Conservation (phyloP, 2,113 vertebrate species). For the Salminus brasiliensis region DNA sequence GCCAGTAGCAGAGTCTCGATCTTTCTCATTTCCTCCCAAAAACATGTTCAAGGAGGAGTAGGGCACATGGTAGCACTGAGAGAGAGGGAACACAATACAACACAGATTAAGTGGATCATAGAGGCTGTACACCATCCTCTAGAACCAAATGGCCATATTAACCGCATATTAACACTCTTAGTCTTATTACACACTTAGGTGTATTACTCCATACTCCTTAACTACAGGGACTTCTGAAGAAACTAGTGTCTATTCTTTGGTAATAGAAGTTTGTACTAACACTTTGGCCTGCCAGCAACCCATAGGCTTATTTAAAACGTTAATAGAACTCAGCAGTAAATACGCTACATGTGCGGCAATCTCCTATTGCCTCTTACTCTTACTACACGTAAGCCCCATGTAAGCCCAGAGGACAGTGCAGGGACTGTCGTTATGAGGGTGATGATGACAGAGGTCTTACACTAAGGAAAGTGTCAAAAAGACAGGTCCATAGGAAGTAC, state of each 20-base stretch:
- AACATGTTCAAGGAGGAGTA: slow-evolving; percentile 77
- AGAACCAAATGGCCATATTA: too few relatives aligned
- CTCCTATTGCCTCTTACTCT: not conserved
- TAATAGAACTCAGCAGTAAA: too few relatives aligned
- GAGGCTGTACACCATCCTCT: not conserved
- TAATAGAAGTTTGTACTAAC: too few relatives aligned
- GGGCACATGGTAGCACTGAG: slow-evolving; percentile 70
- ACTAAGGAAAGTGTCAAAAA: slow-evolving; percentile 73
- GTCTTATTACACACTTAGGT: too few relatives aligned
- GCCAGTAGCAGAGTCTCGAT: slow-evolving; percentile 72
- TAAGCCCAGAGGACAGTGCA: not conserved
- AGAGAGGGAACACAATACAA: slow-evolving; percentile 31
- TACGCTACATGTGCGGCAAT: too few relatives aligned
- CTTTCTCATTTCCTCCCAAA: slow-evolving; percentile 68
- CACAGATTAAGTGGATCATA: not conserved
- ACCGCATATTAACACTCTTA: too few relatives aligned
- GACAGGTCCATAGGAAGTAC: slow-evolving; percentile 69
- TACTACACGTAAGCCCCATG: not conserved
- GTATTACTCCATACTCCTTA: too few relatives aligned
- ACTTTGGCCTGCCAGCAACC: too few relatives aligned
- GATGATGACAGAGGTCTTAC: slow-evolving; percentile 54
- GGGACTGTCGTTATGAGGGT: not conserved
- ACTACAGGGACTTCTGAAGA: too few relatives aligned
- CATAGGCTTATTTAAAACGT: too few relatives aligned
- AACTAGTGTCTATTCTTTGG: too few relatives aligned